Evolutionary conservation across 2,113 vertebrate species (phyloP).

Genomic region (Tragelaphus strepsiceros): DNA sequence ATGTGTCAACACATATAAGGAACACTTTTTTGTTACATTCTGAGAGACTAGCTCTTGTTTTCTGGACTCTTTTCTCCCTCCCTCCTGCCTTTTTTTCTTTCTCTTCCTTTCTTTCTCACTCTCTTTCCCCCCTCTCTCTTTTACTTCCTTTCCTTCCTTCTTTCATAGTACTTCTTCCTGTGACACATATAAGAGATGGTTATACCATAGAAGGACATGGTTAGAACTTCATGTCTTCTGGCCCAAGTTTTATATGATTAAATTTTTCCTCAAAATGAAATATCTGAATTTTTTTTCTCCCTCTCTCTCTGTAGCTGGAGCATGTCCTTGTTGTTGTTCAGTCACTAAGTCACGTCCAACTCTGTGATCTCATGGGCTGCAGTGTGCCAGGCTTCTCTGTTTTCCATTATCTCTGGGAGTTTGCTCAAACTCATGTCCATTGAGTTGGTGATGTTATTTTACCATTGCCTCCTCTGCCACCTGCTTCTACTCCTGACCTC

Average conservation of each 20-base stretch:
- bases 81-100: not conserved
- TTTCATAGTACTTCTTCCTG: rapidly evolving
- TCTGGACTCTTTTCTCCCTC: not conserved
- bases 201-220: not conserved
- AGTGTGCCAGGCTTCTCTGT: not conserved
- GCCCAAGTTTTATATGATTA: not conserved
- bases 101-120: not conserved
- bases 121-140: rapidly evolving
- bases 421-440: not conserved
- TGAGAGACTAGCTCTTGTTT: not conserved
- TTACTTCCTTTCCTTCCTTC: rapidly evolving
- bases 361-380: not conserved
- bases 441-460: not conserved
- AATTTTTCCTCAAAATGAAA: not conserved
- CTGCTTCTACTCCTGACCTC: not conserved
- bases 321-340: not conserved
- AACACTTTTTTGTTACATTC: not conserved
- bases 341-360: not conserved
- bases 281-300: too few species aligned
- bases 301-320: not conserved
- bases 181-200: not conserved
- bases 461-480: not conserved
- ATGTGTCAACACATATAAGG: not conserved
- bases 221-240: not conserved
- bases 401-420: not conserved